Percentiles rank a stretch among this genome's conserved stretches.
phyloP scores from a whole-genome alignment of 2,888 invertebrate species.

The Agrochola lychnidis region DNA sequence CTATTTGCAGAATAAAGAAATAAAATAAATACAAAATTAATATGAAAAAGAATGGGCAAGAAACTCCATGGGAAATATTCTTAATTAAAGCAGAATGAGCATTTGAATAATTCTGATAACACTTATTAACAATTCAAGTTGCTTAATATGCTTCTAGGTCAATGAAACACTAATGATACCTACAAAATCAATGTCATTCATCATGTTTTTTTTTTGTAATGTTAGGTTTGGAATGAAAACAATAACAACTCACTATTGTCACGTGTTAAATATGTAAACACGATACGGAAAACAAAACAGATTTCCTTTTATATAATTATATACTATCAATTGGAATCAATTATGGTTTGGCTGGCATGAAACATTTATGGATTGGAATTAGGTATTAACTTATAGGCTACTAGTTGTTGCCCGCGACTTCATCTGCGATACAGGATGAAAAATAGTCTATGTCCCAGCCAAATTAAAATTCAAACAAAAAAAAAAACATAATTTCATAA shows the following conservation, averaged over 20 bases:
- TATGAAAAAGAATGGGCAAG: no score
- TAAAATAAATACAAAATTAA: no score
- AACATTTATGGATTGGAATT: not conserved
- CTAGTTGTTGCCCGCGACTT: no score
- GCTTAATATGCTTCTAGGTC: slow-evolving; percentile 49
- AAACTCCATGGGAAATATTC: not conserved
- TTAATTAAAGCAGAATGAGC: not conserved
- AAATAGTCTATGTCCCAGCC: no score
- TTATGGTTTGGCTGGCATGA: not conserved
- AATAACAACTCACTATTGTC: slow-evolving; percentile 9
- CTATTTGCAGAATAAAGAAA: no score
- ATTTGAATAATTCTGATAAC: slow-evolving; percentile 21
- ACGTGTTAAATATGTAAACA: slow-evolving; percentile 16
- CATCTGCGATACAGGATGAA: no score
- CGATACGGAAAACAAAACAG: not conserved
- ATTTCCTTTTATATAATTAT: slow-evolving; percentile 16
- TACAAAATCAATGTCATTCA: slow-evolving; percentile 24
- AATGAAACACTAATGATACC: slow-evolving; percentile 39
- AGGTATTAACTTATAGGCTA: not conserved
- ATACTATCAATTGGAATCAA: not conserved
- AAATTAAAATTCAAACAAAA: no score
- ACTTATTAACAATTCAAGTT: slow-evolving; percentile 33
- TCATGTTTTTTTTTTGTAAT: slow-evolving; percentile 11
- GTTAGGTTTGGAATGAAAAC: slow-evolving; percentile 7
- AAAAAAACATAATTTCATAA: no score